phyloP scores from a whole-genome alignment of 2,113 vertebrate genomes.

The Cephalophus harveyi region DNA sequence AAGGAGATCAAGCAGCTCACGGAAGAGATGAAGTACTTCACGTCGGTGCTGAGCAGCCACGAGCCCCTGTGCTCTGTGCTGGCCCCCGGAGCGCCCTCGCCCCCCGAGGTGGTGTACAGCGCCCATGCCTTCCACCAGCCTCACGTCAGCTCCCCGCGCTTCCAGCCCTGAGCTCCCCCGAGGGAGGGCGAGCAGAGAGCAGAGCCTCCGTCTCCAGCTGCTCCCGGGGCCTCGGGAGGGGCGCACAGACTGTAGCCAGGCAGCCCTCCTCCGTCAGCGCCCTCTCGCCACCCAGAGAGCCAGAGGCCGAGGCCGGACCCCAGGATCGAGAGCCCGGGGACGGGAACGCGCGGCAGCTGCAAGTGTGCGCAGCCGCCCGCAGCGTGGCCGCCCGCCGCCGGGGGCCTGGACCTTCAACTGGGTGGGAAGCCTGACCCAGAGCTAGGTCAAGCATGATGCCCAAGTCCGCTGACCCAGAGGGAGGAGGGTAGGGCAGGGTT shows the following conservation, averaged over 20 bases:
- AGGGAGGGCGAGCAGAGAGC: not conserved
- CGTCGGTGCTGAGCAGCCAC: slow-evolving; percentile 90
- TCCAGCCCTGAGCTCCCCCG: slow-evolving; percentile 86
- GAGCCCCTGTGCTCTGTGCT: slow-evolving; percentile 90
- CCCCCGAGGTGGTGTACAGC: slow-evolving; percentile 87
- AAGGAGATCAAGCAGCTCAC: slow-evolving; percentile 95
- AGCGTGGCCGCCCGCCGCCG: accelerated
- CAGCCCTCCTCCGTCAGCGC: not conserved
- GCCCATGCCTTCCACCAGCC: slow-evolving; percentile 87
- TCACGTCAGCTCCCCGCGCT: slow-evolving; percentile 90
- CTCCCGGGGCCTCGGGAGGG: not conserved
- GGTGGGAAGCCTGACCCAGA: not conserved
- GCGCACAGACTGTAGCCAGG: not conserved
- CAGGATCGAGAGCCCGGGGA: not conserved
- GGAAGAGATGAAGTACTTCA: slow-evolving; percentile 94
- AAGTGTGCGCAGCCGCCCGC: not conserved
- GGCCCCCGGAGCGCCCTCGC: slow-evolving; percentile 76
- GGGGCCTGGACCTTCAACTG: not conserved
- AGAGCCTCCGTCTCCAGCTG: not conserved
- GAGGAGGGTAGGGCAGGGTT: not conserved
- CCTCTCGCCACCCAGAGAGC: not conserved
- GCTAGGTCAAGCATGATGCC: accelerated
- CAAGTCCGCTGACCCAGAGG: not conserved
- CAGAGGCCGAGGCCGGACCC: not conserved
- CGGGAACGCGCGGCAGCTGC: not conserved